These are phyloP conservation scores for Cotesia vestalis DNA, from an alignment of 1,140 invertebrate species.

Conservation along the genomic window DNA sequence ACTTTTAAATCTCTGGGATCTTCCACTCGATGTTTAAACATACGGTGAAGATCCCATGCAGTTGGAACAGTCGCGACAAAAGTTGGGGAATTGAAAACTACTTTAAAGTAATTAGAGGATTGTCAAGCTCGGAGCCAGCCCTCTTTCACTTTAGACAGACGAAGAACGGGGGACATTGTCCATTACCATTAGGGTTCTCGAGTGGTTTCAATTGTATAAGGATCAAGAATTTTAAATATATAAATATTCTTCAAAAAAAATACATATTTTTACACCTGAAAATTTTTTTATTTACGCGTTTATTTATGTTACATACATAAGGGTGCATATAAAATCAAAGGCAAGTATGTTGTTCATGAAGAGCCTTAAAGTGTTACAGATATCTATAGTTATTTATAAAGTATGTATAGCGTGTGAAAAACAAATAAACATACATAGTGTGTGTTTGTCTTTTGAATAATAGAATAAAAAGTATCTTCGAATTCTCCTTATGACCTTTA, in stretches of 20 bases:
- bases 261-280: neutral
- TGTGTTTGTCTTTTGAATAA: too few species aligned
- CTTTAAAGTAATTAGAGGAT: conserved; percentile 66
- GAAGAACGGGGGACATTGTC: conserved; percentile 40
- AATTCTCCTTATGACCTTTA: neutral
- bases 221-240: neutral
- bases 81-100: conserved; percentile 59
- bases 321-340: too few species aligned
- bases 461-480: too few species aligned
- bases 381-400: too few species aligned
- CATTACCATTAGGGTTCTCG: conserved; percentile 60
- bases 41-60: conserved; percentile 33
- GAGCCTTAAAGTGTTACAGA: too few species aligned
- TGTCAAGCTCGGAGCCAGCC: conserved; percentile 53
- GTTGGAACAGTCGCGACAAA: conserved; percentile 41
- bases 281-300: too few species aligned
- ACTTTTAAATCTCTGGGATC: neutral
- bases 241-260: conserved; percentile 4
- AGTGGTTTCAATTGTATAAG: conserved; percentile 36
- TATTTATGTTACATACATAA: too few species aligned
- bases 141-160: conserved; percentile 11
- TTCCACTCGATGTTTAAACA: conserved; percentile 12
- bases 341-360: too few species aligned
- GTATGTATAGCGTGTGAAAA: too few species aligned
- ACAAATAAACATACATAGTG: too few species aligned